Percentiles rank a stretch among this genome's conserved stretches.
phyloP scores from a whole-genome alignment of 2,113 vertebrate genomes.

The Chaetops frenatus region DNA sequence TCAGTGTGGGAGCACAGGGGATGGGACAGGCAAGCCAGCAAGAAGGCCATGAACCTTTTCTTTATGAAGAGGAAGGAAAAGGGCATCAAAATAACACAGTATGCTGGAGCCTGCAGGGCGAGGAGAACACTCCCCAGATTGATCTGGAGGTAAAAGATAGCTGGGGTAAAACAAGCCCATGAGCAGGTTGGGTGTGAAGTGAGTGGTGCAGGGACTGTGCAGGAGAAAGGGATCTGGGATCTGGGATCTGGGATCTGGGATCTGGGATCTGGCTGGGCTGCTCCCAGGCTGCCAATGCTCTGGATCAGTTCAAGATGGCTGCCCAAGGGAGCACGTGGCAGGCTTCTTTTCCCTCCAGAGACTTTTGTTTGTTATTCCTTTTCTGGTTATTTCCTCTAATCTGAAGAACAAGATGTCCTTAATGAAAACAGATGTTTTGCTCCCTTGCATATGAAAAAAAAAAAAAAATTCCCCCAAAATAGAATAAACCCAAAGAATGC shows the following conservation, averaged over 20 bases:
- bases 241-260: accelerated
- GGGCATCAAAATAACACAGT: background rate
- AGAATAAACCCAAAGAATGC: slow-evolving; percentile 4
- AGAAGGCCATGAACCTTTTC: background rate
- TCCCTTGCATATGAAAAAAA: slow-evolving; percentile 14
- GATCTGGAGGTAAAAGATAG: background rate
- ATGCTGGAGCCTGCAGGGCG: accelerated
- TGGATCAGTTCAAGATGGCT: background rate
- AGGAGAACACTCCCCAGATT: background rate
- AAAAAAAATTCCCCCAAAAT: background rate
- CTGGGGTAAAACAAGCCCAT: background rate
- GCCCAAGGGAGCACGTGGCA: background rate
- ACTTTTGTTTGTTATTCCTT: slow-evolving; percentile 37
- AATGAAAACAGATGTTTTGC: slow-evolving; percentile 54
- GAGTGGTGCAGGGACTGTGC: accelerated
- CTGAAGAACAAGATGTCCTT: slow-evolving; percentile 53
- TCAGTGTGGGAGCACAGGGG: background rate
- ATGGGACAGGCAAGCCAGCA: background rate
- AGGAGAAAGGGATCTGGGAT: background rate
- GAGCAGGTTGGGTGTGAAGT: background rate
- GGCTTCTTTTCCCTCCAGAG: background rate
- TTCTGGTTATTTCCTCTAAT: slow-evolving; percentile 47
- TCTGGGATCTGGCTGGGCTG: background rate
- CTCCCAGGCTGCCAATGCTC: background rate
- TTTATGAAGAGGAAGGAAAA: background rate